Conservation (phyloP, 1,140 invertebrate genomes). For the Platyura marginata region DNA sequence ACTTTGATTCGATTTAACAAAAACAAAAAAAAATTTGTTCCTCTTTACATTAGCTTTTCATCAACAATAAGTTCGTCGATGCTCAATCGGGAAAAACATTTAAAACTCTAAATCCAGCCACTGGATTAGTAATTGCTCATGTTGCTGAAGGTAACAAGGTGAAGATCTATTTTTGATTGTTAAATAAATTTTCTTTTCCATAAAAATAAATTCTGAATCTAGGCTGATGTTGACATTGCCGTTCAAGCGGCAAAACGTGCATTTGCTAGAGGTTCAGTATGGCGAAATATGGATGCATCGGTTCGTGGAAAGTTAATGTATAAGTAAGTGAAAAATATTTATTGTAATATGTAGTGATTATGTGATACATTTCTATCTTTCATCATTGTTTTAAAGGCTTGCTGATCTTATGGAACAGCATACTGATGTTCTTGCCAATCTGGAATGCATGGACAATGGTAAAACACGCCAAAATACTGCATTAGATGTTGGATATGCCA, state of each 20-base stretch:
- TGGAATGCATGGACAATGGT: slow-evolving; percentile 79
- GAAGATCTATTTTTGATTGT: neutral
- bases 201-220: neutral
- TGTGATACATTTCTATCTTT: too few relatives aligned
- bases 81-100: slow-evolving; percentile 24
- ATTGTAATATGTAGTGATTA: too few relatives aligned
- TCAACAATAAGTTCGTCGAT: slow-evolving; percentile 43
- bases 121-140: slow-evolving; percentile 32
- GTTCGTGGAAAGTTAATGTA: slow-evolving; percentile 23
- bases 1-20: neutral
- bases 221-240: slow-evolving; percentile 29
- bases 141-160: slow-evolving; percentile 32
- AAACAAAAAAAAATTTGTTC: too few relatives aligned
- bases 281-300: slow-evolving; percentile 43
- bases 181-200: neutral
- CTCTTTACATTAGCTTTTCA: slow-evolving; percentile 56
- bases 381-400: too few relatives aligned
- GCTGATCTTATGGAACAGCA: slow-evolving; percentile 62
- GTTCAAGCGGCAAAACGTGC: slow-evolving; percentile 35
- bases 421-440: slow-evolving; percentile 41
- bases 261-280: slow-evolving; percentile 33
- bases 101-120: slow-evolving; percentile 33
- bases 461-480: slow-evolving; percentile 52
- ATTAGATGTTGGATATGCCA: slow-evolving; percentile 42
- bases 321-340: neutral